A percentile compares a stretch with the other conserved stretches of the same genome.
phyloP scores from a whole-genome alignment of 2,888 invertebrate genomes.

The Tillus elongatus region DNA sequence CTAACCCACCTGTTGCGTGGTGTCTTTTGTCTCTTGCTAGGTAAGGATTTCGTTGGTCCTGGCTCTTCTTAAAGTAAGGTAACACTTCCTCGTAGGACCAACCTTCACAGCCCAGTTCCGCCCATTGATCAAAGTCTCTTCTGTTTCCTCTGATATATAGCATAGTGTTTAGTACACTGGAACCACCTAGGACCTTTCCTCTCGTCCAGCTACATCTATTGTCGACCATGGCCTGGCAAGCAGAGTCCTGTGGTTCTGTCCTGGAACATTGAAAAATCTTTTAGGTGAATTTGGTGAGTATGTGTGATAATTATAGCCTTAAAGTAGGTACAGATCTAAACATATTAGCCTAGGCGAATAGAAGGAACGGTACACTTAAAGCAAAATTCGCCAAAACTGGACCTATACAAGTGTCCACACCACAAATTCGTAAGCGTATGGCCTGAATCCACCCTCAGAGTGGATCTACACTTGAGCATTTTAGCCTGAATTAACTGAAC shows the following conservation, averaged over 20 bases:
- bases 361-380: too few species aligned
- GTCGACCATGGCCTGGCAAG: conserved; percentile 80
- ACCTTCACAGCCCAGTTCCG: conserved; percentile 71
- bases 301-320: background rate
- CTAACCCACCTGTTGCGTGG: conserved; percentile 56
- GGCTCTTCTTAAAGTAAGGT: conserved; percentile 76
- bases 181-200: conserved; percentile 82
- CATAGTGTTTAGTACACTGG: conserved; percentile 84
- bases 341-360: too few species aligned
- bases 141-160: conserved; percentile 82
- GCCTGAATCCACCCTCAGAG: too few species aligned
- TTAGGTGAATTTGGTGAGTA: background rate
- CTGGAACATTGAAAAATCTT: conserved; percentile 42
- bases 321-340: background rate
- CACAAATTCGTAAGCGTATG: too few species aligned
- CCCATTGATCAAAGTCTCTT: conserved; percentile 83
- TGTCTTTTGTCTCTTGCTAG: conserved; percentile 63
- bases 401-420: too few species aligned
- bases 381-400: too few species aligned
- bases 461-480: too few species aligned
- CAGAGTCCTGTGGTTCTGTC: conserved; percentile 72
- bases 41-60: conserved; percentile 84
- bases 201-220: conserved; percentile 81
- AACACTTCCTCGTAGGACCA: conserved; percentile 80
- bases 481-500: too few species aligned